These are phyloP conservation scores for Acestrorhynchus altus DNA, from an alignment of 2,797 vertebrate genomes.

Conservation along the genomic window DNA sequence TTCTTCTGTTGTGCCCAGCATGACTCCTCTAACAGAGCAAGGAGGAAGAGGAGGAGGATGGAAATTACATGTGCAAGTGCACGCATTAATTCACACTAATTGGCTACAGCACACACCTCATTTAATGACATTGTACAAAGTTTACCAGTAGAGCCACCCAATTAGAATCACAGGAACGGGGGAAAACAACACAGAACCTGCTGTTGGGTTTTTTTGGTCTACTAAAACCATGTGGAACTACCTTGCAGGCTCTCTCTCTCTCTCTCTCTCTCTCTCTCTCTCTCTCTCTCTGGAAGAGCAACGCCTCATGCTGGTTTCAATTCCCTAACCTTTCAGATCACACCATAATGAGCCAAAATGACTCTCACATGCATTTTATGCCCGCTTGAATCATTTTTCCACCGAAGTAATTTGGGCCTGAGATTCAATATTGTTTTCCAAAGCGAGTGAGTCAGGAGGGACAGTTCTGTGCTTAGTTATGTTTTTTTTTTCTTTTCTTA, in stretches of 20 bases:
- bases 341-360: slow-evolving; percentile 77
- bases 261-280: slow-evolving; percentile 46
- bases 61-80: slow-evolving; percentile 58
- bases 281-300: slow-evolving; percentile 64
- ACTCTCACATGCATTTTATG: slow-evolving; percentile 77
- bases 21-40: slow-evolving; percentile 8
- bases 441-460: slow-evolving; percentile 63
- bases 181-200: slow-evolving; percentile 44
- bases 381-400: slow-evolving; percentile 68
- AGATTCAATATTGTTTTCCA: slow-evolving; percentile 73
- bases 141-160: slow-evolving; percentile 67
- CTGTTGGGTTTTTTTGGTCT: slow-evolving; percentile 59
- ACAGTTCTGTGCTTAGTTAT: slow-evolving; percentile 25
- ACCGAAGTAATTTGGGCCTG: slow-evolving; percentile 68
- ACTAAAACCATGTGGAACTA: slow-evolving; percentile 69
- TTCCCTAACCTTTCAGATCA: slow-evolving; percentile 78
- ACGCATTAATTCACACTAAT: slow-evolving; percentile 68
- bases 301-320: slow-evolving; percentile 73
- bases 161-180: slow-evolving; percentile 59
- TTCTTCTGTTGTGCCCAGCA: background rate
- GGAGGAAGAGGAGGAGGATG: slow-evolving; percentile 32
- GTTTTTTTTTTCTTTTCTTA: slow-evolving; percentile 16
- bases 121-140: slow-evolving; percentile 66
- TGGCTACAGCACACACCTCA: slow-evolving; percentile 71
- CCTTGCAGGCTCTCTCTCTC: slow-evolving; percentile 50